Evolutionary conservation across 2,797 vertebrate genomes (phyloP).

Genomic region (Lateolabrax maculatus): DNA sequence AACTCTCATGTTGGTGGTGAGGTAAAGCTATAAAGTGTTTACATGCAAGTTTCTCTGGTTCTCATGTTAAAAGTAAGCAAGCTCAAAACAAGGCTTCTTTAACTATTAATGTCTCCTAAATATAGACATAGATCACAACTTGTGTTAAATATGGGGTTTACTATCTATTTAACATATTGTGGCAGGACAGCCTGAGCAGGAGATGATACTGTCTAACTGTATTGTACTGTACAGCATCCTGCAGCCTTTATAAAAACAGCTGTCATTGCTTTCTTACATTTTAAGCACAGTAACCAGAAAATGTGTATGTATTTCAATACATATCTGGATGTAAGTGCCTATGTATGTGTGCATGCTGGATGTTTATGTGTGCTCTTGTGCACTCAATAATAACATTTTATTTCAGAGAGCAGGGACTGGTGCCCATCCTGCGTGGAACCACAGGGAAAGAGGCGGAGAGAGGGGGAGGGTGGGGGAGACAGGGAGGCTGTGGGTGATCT

Average conservation of each 20-base stretch:
- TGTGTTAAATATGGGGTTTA: constrained; percentile 39
- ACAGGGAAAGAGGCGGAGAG: constrained; percentile 22
- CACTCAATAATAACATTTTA: constrained; percentile 43
- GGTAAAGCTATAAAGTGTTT: constrained; percentile 68
- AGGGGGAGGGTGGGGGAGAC: background rate
- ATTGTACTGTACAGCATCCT: constrained; percentile 1
- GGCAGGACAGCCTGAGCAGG: constrained; percentile 7
- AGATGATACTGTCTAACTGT: constrained; percentile 8
- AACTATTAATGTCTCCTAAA: constrained; percentile 49
- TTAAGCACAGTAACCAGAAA: constrained; percentile 7
- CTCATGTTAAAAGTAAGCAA: constrained; percentile 68
- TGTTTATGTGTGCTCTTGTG: constrained; percentile 32
- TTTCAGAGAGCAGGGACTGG: constrained; percentile 46
- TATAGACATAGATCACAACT: constrained; percentile 36
- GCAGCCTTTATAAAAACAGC: background rate
- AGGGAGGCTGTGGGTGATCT: constrained; percentile 73
- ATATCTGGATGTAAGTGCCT: background rate
- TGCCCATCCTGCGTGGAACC: constrained; percentile 44
- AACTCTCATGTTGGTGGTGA: constrained; percentile 62
- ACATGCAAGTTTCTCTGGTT: constrained; percentile 60
- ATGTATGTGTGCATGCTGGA: constrained; percentile 1
- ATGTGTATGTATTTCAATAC: background rate
- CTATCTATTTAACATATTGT: constrained; percentile 26
- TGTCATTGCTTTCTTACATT: constrained; percentile 18
- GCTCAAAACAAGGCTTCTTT: constrained; percentile 34